Percentiles rank a stretch among this genome's conserved stretches.
Evolutionary conservation across 1,140 invertebrate species (phyloP).

Genomic region (Diprion similis): DNA sequence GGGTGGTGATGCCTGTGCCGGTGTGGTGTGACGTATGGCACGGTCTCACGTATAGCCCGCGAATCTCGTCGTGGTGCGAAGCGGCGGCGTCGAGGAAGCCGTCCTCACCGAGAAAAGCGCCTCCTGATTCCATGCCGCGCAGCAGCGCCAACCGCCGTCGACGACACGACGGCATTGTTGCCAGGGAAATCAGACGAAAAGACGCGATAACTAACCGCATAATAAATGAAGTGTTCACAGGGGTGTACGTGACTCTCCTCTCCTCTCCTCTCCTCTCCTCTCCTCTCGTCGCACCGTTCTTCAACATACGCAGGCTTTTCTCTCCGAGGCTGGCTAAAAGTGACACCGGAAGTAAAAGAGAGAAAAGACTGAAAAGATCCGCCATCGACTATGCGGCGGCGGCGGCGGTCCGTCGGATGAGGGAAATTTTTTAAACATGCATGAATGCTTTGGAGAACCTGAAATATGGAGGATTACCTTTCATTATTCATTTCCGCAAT

Average conservation of each 20-base stretch:
- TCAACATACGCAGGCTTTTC: background rate
- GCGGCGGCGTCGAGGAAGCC: background rate
- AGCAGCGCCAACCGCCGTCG: too few species aligned
- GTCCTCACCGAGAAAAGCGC: constrained; percentile 17
- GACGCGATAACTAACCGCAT: constrained; percentile 62
- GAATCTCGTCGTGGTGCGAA: constrained; percentile 42
- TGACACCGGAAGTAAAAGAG: constrained; percentile 5
- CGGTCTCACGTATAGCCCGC: constrained; percentile 39
- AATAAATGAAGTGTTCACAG: constrained; percentile 62
- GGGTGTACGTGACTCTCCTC: constrained; percentile 44
- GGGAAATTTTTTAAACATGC: too few species aligned
- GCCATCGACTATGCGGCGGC: too few species aligned
- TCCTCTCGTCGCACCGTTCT: background rate
- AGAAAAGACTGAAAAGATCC: too few species aligned
- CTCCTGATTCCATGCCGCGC: constrained; percentile 37
- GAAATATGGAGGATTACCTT: too few species aligned
- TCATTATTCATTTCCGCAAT: too few species aligned
- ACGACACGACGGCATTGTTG: constrained; percentile 58
- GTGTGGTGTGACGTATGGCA: constrained; percentile 52
- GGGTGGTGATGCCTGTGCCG: constrained; percentile 2
- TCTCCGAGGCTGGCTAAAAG: background rate
- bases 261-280: constrained; percentile 35
- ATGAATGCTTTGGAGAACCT: too few species aligned
- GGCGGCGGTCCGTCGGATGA: too few species aligned
- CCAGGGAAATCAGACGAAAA: constrained; percentile 64